Base-by-base conservation (phyloP, 2,797 vertebrate species). In the Channallabes apus region DNA sequence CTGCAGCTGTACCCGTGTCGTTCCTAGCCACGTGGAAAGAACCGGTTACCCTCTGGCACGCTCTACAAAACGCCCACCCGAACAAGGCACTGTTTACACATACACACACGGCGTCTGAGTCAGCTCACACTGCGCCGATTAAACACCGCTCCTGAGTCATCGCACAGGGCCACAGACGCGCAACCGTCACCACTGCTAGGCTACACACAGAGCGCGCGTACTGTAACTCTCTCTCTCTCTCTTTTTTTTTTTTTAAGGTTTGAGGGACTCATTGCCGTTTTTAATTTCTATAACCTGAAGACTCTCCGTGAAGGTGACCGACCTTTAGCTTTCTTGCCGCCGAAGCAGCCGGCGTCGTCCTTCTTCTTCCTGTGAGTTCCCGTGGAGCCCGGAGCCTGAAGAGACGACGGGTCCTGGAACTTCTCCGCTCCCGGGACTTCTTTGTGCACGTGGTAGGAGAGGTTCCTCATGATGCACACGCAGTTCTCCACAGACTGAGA, bases 311-410 rank as follows among this genome's bases (percentile, higher is more conserved):
- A n/a, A 14, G 51, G 54, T 73, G 67, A 84, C 73, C 76, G 92
- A 99, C 98, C 98, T 98, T 99, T 99, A 90, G 97, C 96, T 88
- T 99, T 99, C 92, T 99, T 99, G 6, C 98, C 97, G 84, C 98
- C 98, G 6, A 99, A 99, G 93, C 98, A 99, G 91, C 98, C 97
- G 0, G 97, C 97, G 0, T 99, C 98, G 0, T 99, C 98, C 89
- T 97, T 97, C 92, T 97, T 99, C 93, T 98, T 98, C 91, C 97
- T 96, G 91, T 99, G 98, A 8, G 95, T 92, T 15, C 96, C 95
- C 1, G 94, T 92, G 0, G 93, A 94, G 68, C 96, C 92, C 0
- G 95, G 91, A 0, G 91, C 94, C 91, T 96, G 96, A 1, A 90
- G 92, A 0, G 90, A 90, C 17, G 96, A 96, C 0, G 95, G 93